phyloP scores from a whole-genome alignment of 1,140 invertebrate genomes.

The Papilio helenus region DNA sequence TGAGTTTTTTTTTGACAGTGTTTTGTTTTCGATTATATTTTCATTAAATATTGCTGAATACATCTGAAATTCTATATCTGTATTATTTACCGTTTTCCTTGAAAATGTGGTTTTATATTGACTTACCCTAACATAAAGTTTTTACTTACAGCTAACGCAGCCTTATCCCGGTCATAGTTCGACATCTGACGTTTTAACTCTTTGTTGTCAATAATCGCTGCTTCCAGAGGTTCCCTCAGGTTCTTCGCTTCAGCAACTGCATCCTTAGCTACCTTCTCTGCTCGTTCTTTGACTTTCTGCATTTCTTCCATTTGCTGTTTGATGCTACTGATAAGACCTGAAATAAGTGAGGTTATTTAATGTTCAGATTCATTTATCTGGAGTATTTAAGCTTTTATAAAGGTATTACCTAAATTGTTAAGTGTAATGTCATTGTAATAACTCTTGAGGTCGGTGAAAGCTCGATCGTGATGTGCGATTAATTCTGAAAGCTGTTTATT shows the following conservation, averaged over 20 bases:
- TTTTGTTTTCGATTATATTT: background rate
- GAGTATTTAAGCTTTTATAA: constrained; percentile 5
- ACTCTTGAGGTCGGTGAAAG: constrained; percentile 94
- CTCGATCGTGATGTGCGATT: constrained; percentile 92
- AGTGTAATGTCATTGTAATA: constrained; percentile 97
- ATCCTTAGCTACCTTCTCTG: constrained; percentile 83
- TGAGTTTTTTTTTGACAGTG: background rate
- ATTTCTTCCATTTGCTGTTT: constrained; percentile 93
- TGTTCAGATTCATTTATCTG: background rate
- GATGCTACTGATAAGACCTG: constrained; percentile 78
- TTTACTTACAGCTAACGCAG: constrained; percentile 78
- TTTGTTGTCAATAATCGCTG: constrained; percentile 85
- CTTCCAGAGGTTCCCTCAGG: constrained; percentile 87
- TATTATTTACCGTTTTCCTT: too few relatives aligned
- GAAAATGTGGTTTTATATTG: too few relatives aligned
- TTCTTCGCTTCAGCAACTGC: constrained; percentile 88
- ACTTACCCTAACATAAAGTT: background rate
- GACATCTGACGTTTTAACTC: constrained; percentile 89
- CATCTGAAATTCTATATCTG: background rate
- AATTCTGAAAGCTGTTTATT: constrained; percentile 92
- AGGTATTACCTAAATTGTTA: constrained; percentile 89
- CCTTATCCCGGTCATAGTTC: constrained; percentile 91
- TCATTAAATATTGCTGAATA: background rate
- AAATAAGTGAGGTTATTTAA: constrained; percentile 37
- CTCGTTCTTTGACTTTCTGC: constrained; percentile 91